Evolutionary conservation across 2,113 vertebrate genomes (phyloP), one percentile per base, ranked within the genome.

Genomic region (Harpagus bidentatus): DNA sequence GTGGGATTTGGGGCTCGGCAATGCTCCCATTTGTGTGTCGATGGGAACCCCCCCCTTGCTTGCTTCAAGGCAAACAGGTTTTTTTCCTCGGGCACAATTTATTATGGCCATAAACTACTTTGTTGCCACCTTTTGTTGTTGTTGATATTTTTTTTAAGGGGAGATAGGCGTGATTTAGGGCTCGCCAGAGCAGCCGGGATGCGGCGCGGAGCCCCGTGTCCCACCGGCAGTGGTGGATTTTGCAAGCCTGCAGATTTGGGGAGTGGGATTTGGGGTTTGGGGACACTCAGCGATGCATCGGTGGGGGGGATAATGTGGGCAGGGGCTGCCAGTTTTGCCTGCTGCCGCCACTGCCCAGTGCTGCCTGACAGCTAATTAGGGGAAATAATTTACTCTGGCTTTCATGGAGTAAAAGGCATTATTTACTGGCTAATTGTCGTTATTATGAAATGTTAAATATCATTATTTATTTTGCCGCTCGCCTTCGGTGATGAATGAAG

Each of bases 391-490:
- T 96, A 95, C 97, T 97, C 96, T 73, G 91, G 88, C 93, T 97
- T 97, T 96, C 43, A 65, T 69, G 95, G 98, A 96, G 95, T 92
- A 97, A 97, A 97, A 97, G 94, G 96, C 95, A 96, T 98, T 98
- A 98, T 98, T 98, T 98, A 98, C 97, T 70, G 84, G 96, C 97
- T 98, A 98, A 98, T 98, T 97, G 97, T 98, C 53, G 38, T 94
- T 98, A 98, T 98, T 98, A 98, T 17, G 3, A 98, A 98, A 97
- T 69, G 96, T 97, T 98, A 98, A 98, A 98, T 98, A 98, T 96
- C 97, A 92, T 98, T 98, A 98, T 98, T 98, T 98, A 98, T 98
- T 97, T 97, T 89, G 88, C 93, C 43, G 56, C 96, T 95, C 22
- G 63, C 90, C 92, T 95, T 80, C 6, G 15, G 90, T 97, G 97